Evolutionary conservation across 2,888 invertebrate species (phyloP), one percentile per base, ranked within the genome.

Genomic region (Xanthia togata): DNA sequence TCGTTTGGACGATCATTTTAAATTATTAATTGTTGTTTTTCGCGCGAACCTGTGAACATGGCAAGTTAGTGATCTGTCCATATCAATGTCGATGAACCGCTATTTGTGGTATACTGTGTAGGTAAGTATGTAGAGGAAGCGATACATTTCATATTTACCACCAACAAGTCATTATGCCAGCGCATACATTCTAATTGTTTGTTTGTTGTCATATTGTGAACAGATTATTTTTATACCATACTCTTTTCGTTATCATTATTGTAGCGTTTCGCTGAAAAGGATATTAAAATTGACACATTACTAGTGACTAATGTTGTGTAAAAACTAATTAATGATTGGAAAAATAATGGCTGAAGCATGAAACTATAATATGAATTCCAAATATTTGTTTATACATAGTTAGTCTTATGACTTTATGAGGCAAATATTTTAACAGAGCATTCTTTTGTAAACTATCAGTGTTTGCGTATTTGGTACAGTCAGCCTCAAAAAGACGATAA

Each of bases 231-330:
- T 70, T 47, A 63, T 50, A 67, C 31, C 20, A 31, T 8, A 59
- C 62, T 70, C 68, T 81, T 82, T 67, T 57, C 53, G 57, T 68
- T 83, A 82, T 82, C 79, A 68, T 69, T 65, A 35, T 4, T 55
- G 47, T 31, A 50, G 31, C 50, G 23, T 63, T 53, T 17, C 35
- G 17, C 41, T 65, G 83, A 83, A 79, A 82, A 82, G 44, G 65
- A 4, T 69, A 53, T 75, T 75, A 53, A 60, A 64, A 72, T 64
- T n/a, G 31, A 67, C 44, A 64, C 44, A 50, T 79, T 62, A 20
- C 47, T 64, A n/a, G 20, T 62, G 11, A 64, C 38, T 31, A 60
- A 67, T 59, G 50, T 38, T 63, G n/a, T 74, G 50, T 59, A 26
- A 67, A 72, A 55, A 8, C 26, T 44, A 67, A 71, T 71, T 74